Evolutionary conservation across 2,888 invertebrate genomes (phyloP).

Genomic region (Carpatolechia fugitivella): DNA sequence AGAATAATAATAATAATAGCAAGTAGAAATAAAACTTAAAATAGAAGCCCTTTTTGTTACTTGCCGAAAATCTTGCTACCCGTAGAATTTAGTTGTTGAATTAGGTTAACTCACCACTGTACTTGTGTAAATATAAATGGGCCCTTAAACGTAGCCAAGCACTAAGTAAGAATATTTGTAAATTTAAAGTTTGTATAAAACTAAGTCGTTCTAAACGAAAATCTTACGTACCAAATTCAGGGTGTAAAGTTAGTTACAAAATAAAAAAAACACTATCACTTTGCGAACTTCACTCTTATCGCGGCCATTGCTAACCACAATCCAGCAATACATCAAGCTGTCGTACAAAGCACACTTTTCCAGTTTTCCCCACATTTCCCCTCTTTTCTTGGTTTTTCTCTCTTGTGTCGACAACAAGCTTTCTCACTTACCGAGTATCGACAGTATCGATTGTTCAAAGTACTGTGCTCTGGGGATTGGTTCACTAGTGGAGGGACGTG

Average conservation of each 20-base stretch:
- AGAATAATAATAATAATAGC: no score
- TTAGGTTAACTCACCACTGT: no score
- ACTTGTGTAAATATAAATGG: no score
- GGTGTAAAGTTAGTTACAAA: not conserved
- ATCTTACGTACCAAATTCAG: no score
- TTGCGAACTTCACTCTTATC: not conserved
- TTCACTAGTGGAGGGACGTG: constrained; percentile 34
- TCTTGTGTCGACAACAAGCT: constrained; percentile 45
- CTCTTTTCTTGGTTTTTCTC: constrained; percentile 4
- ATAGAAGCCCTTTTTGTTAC: no score
- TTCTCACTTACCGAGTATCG: constrained; percentile 60
- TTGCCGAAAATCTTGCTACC: no score
- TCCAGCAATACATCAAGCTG: constrained; percentile 23
- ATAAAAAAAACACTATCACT: not conserved
- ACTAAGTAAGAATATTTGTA: no score
- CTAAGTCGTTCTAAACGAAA: no score
- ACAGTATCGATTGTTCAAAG: constrained; percentile 56
- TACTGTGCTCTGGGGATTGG: constrained; percentile 50
- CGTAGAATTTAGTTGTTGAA: no score
- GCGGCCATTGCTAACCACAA: not conserved
- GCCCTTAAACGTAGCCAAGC: no score
- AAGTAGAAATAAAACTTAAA: no score
- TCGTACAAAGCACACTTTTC: not conserved
- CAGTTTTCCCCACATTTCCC: not conserved
- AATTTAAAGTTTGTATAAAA: no score